Evolutionary conservation across 2,888 invertebrate genomes (phyloP).

Genomic region (Diachrysia chrysitis): DNA sequence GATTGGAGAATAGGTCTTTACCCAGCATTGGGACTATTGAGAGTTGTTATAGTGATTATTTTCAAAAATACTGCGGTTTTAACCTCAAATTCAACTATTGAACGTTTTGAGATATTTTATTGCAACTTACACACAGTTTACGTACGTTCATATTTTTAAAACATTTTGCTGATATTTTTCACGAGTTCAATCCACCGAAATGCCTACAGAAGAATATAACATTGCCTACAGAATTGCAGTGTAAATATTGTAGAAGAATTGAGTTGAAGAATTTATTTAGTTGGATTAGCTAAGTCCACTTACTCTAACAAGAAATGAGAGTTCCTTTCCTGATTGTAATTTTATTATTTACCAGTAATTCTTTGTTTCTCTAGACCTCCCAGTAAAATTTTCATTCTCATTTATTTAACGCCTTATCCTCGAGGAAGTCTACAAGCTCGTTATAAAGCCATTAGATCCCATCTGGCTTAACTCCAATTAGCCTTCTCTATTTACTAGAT

Average conservation of each 20-base stretch:
- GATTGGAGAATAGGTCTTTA: no score
- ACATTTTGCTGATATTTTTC: background rate
- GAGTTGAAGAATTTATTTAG: background rate
- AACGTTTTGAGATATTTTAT: no score
- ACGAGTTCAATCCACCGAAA: background rate
- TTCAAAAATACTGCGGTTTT: no score
- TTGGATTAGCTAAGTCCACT: background rate
- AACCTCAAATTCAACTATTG: no score
- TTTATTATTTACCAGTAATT: background rate
- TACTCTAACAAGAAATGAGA: background rate
- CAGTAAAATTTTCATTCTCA: background rate
- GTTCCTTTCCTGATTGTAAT: background rate
- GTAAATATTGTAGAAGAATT: background rate
- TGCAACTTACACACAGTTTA: no score
- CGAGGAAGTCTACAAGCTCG: background rate
- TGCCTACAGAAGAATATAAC: background rate
- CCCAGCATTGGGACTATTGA: no score
- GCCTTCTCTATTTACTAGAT: conserved; percentile 28
- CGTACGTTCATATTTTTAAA: no score
- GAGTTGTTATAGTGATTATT: no score
- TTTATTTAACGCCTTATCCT: background rate
- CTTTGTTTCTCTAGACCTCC: background rate
- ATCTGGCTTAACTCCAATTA: conserved; percentile 39
- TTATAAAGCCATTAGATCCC: conserved; percentile 1
- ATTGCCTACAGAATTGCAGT: background rate